Conservation (phyloP, 2,888 invertebrate species). For the Mesoligia furuncula region DNA sequence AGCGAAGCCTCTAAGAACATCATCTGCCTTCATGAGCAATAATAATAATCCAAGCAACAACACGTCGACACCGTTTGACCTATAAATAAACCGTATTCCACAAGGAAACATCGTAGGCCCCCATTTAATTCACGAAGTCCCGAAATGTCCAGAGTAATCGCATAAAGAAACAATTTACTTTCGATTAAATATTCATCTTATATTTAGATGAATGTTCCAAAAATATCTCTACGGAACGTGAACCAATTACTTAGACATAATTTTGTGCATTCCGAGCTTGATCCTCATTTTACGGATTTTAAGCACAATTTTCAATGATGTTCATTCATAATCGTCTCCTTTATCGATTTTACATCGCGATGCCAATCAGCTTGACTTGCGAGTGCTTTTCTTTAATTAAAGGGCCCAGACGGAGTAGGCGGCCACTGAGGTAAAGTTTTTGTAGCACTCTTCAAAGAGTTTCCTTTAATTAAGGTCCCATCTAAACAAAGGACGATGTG, state of each 20-base stretch:
- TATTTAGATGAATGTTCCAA: constrained; percentile 44
- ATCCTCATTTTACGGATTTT: constrained; percentile 38
- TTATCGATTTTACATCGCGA: constrained; percentile 65
- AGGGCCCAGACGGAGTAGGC: constrained; percentile 60
- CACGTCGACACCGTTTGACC: constrained; percentile 9
- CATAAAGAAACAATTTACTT: constrained; percentile 45
- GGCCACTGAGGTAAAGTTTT: constrained; percentile 66
- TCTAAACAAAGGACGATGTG: constrained; percentile 73
- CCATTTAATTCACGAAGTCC: constrained; percentile 26
- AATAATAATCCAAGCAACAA: constrained; percentile 36
- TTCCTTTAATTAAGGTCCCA: constrained; percentile 76
- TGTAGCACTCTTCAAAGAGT: constrained; percentile 75
- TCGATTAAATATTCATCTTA: constrained; percentile 46
- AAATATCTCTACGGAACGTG: constrained; percentile 20
- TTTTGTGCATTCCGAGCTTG: constrained; percentile 32
- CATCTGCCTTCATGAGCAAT: constrained; percentile 49
- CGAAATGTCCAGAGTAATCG: constrained; percentile 58
- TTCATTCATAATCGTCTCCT: constrained; percentile 49
- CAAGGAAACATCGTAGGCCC: constrained; percentile 25
- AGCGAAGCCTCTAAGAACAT: constrained; percentile 62
- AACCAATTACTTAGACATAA: constrained; percentile 54
- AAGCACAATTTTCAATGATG: constrained; percentile 55
- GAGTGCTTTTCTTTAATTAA: constrained; percentile 75
- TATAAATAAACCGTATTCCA: constrained; percentile 30
- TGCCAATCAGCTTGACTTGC: constrained; percentile 59